Base-by-base conservation (phyloP, 1,140 invertebrate genomes). In the Ceratoteleas bidentatus region DNA sequence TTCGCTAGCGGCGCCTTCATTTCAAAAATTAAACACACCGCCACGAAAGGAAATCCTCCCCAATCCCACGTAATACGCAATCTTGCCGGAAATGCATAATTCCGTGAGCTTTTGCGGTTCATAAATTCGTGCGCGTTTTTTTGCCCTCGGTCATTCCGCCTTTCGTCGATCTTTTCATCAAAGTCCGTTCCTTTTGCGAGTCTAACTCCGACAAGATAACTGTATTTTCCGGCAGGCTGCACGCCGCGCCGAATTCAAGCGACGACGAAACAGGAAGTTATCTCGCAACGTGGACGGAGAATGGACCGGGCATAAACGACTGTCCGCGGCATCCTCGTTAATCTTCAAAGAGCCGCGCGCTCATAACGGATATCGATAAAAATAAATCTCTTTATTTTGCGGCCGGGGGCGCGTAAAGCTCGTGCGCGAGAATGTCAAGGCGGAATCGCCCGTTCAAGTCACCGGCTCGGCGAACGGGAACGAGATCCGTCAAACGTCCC, bases 361-460 rank as follows among this genome's bases (percentile, higher is more conserved):
- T 47, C 38, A 50, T 70, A 77, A 60, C 34, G 56, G 73, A 64
- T 57, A 68, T 74, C 61, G 60, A 74, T 74, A 77, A 72, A 81
- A 85, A 84, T 86, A 83, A 81, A 84, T 84, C 69, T 81, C 53
- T 86, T 86, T 75, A 76, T 76, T 76, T 76, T 33, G 0, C 10
- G 53, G 54, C 60, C 65, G 13, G 34, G 43, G 36, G 0, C 24
- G 16, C 54, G 62, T 54, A 68, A 76, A 65, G 3, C 32, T 33
- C 15, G 40, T 9, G 50, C 10, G 14, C 16, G 33, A 34, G 33
- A 58, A 58, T 76, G 47, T 56, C 32, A 7, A 50, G n/a, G 40
- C 56, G 15, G 10, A 36, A 24, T 68, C 66, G 54, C 58, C 68
- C 40, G 49, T 54, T 54, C 14, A 45, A 68, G 57, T 69, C 73